Percentiles rank a stretch among this genome's conserved stretches.
phyloP scores from a whole-genome alignment of 1,140 invertebrate species.

The Ectropis grisescens region DNA sequence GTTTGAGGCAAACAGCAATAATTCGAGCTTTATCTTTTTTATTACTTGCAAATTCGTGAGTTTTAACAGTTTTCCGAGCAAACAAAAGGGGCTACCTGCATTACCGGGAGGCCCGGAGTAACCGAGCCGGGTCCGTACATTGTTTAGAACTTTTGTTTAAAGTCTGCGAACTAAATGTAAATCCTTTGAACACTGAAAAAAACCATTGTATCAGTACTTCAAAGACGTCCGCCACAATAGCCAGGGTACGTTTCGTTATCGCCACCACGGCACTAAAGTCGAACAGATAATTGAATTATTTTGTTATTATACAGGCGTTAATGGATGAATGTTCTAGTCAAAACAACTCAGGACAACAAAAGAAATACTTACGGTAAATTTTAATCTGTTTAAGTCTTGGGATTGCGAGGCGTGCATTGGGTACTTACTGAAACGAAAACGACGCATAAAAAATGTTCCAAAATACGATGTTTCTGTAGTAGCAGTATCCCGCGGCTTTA shows the following conservation, averaged over 20 bases:
- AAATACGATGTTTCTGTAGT: too few species aligned
- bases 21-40: not conserved
- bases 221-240: slow-evolving; percentile 17
- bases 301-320: too few species aligned
- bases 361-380: too few species aligned
- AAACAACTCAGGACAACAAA: too few species aligned
- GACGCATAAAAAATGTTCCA: too few species aligned
- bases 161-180: slow-evolving; percentile 15
- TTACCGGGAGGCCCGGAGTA: slow-evolving; percentile 3
- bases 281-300: slow-evolving; percentile 18
- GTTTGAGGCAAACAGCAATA: too few species aligned
- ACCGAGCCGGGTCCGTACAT: too few species aligned
- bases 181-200: slow-evolving; percentile 18
- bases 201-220: slow-evolving; percentile 17
- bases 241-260: slow-evolving; percentile 15
- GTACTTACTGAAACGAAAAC: too few species aligned
- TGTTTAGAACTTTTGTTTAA: slow-evolving; percentile 1
- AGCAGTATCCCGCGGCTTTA: too few species aligned
- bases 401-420: too few species aligned
- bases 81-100: slow-evolving; percentile 14
- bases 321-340: too few species aligned
- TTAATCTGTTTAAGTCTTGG: too few species aligned
- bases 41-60: not conserved
- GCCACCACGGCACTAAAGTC: slow-evolving; percentile 3
- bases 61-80: not conserved